These are phyloP conservation scores for Caenorhabditis becei DNA, from an alignment of 2,888 invertebrate species.

Conservation along the genomic window DNA sequence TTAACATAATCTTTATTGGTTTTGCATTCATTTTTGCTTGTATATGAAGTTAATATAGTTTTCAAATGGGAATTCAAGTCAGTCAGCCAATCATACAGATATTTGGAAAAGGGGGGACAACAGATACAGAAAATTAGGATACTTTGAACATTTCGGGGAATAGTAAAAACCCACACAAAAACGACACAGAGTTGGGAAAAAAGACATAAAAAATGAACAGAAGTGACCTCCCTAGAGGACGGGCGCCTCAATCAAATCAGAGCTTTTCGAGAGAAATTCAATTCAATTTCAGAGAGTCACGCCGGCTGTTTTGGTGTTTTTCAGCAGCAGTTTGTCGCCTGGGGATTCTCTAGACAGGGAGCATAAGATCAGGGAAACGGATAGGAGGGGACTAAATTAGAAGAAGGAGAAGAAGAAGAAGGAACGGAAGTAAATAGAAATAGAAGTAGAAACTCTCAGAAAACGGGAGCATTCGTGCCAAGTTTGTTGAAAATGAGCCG, in stretches of 20 bases:
- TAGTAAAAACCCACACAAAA: conserved; percentile 7
- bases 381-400: background rate
- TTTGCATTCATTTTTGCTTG: background rate
- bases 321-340: conserved; percentile 3
- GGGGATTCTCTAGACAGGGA: background rate
- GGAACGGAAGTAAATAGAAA: conserved; percentile 1
- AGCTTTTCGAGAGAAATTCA: conserved; percentile 29
- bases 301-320: conserved; percentile 20
- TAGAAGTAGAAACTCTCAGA: conserved; percentile 18
- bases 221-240: conserved; percentile 52
- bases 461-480: conserved; percentile 35
- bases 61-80: background rate
- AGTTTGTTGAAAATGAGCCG: conserved; percentile 61
- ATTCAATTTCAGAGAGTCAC: conserved; percentile 5
- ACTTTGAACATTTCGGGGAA: conserved; percentile 35
- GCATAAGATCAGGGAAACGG: conserved; percentile 16
- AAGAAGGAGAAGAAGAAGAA: background rate
- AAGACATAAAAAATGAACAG: conserved; percentile 41
- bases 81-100: conserved; percentile 49
- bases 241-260: conserved; percentile 31
- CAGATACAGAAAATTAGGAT: conserved; percentile 1
- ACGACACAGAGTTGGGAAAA: conserved; percentile 25
- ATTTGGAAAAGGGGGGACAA: background rate
- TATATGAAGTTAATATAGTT: background rate
- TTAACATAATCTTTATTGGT: background rate